Percentiles rank a stretch among this genome's conserved stretches.
Conservation (phyloP, 2,797 vertebrate genomes). For the Podargus strigoides region DNA sequence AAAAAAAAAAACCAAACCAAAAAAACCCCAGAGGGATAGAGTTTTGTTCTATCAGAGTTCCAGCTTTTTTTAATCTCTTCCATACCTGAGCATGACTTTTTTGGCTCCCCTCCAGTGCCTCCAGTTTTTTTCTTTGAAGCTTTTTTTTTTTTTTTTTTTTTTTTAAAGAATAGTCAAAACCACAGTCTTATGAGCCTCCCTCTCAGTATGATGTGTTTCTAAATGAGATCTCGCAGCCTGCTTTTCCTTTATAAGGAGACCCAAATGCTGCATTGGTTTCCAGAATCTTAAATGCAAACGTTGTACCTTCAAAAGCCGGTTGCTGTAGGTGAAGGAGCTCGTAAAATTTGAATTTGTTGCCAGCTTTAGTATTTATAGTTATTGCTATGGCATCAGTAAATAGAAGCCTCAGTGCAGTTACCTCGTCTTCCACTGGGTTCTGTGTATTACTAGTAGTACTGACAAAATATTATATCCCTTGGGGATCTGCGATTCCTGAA, state of each 20-base stretch:
- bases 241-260: background rate
- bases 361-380: background rate
- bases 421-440: background rate
- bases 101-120: slow-evolving; percentile 11
- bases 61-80: background rate
- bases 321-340: background rate
- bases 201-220: background rate
- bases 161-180: slow-evolving; percentile 5
- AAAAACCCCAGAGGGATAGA: background rate
- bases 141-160: background rate
- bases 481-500: background rate
- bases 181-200: background rate
- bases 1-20: background rate
- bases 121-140: slow-evolving; percentile 28
- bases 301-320: background rate
- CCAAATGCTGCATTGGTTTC: background rate
- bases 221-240: background rate
- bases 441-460: background rate
- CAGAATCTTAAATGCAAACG: background rate
- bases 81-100: background rate
- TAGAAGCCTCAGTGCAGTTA: background rate
- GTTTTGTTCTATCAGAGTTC: background rate
- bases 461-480: background rate
- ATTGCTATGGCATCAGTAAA: background rate
- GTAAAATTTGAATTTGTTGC: background rate